Percentiles rank a stretch among this genome's conserved stretches.
Conservation (phyloP, 1,140 invertebrate genomes). For the Aphelenchoides fujianensis region DNA sequence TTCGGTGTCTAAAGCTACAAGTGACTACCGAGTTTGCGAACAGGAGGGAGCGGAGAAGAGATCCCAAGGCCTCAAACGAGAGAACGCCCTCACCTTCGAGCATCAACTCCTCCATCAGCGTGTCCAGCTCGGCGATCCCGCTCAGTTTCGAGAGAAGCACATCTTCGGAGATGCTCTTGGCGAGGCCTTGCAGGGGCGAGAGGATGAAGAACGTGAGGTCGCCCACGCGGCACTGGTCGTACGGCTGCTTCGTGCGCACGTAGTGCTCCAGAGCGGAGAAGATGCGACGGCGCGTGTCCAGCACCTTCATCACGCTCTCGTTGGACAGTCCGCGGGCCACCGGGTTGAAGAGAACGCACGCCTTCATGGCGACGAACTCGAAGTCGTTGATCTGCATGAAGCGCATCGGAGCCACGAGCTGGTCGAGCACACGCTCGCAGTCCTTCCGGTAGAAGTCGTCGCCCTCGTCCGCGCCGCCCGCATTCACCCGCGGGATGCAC, state of each 20-base stretch:
- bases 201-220: constrained; percentile 61
- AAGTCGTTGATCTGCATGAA: constrained; percentile 58
- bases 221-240: constrained; percentile 49
- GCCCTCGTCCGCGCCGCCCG: constrained; percentile 23
- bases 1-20: constrained; percentile 15
- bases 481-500: constrained; percentile 49
- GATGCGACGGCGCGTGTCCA: constrained; percentile 56
- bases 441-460: constrained; percentile 53
- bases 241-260: constrained; percentile 32
- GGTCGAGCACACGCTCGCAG: constrained; percentile 60
- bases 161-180: constrained; percentile 59
- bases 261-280: constrained; percentile 53
- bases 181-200: constrained; percentile 53
- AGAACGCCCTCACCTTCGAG: constrained; percentile 42
- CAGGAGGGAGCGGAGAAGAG: not conserved
- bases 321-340: constrained; percentile 50
- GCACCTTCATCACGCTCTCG: constrained; percentile 50
- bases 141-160: constrained; percentile 58
- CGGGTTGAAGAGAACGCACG: constrained; percentile 62
- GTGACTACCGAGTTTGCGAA: not conserved
- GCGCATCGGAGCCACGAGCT: constrained; percentile 59
- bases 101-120: constrained; percentile 60
- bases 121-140: constrained; percentile 56
- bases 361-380: constrained; percentile 60
- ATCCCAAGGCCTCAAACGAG: not conserved